These are phyloP conservation scores for Fragum whitleyi DNA, from an alignment of 2,888 invertebrate genomes.

Conservation along the genomic window DNA sequence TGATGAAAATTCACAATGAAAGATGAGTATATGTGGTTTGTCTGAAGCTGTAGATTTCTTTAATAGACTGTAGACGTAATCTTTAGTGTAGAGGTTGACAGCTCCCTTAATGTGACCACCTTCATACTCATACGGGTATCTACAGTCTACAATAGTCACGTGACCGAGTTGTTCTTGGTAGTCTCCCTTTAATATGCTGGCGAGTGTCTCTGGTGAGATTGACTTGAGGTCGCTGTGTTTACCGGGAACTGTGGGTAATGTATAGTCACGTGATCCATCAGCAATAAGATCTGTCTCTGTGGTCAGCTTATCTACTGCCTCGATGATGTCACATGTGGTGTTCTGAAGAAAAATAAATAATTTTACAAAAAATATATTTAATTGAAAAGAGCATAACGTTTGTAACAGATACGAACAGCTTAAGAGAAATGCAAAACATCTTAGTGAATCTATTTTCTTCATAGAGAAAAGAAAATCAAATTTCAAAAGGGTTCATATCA, in stretches of 20 bases:
- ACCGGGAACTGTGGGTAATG: constrained; percentile 74
- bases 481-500: too few species aligned
- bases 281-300: constrained; percentile 44
- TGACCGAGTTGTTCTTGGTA: constrained; percentile 28
- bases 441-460: too few species aligned
- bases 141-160: constrained; percentile 53
- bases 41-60: constrained; percentile 8
- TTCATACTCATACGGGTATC: constrained; percentile 60
- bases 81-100: constrained; percentile 62
- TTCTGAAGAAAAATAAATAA: constrained; percentile 48
- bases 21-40: constrained; percentile 91
- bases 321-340: constrained; percentile 35
- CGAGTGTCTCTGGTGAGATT: constrained; percentile 72
- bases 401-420: too few species aligned
- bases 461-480: too few species aligned
- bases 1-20: constrained; percentile 99
- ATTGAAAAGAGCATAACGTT: too few species aligned
- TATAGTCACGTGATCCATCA: constrained; percentile 62
- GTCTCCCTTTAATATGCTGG: constrained; percentile 42
- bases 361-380: not conserved
- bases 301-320: constrained; percentile 49
- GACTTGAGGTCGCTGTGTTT: constrained; percentile 79
- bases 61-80: constrained; percentile 42
- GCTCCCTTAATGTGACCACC: constrained; percentile 61
- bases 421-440: too few species aligned